Base-by-base conservation (phyloP, 2,888 invertebrate genomes). In the Brassicogethes aeneus region DNA sequence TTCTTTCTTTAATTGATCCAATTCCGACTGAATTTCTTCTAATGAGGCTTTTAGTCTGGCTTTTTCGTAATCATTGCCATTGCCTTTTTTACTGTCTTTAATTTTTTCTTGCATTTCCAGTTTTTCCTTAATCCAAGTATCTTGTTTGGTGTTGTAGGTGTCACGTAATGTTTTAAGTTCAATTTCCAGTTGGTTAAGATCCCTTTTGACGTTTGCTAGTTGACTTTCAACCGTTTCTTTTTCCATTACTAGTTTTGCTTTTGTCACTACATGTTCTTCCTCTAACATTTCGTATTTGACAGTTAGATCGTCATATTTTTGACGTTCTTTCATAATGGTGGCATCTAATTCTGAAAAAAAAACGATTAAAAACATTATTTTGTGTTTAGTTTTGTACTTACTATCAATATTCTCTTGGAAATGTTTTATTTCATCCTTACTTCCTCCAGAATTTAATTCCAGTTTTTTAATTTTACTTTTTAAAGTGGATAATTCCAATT, bases 211-310 rank as follows among this genome's bases (percentile, higher is more conserved):
- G 41, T 75, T 75, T 36, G 68, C 60, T 35, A 81, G 60, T 67
- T 81, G 79, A 50, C 82, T 83, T 65, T 84, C 82, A 10, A 88
- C 71, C 53, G 80, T 77, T 68, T 89, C 85, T 59, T 87, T 91
- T 62, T 91, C 87, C 41, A 81, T 82, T 2, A 85, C 84, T 2
- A 89, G 69, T 61, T 86, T 80, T 3, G 87, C 83, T 67, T 88
- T 89, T 45, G 84, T 83, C 0, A 86, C 77, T 1, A 89, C 85
- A 52, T 87, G 86, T 57, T 90, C 89, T 62, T 90, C 89, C 61
- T 86, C 85, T 29, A 92, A 66, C 45, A 83, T 75, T 64, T 89
- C 90, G 66, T 88, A 89, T 64, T 86, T 88, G 13, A 78, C 75
- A 17, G 85, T 88, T 39, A 92, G 70, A 53, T 87, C 86, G 36